Conservation (phyloP, 2,888 invertebrate species). For the Bombylius discolor region DNA sequence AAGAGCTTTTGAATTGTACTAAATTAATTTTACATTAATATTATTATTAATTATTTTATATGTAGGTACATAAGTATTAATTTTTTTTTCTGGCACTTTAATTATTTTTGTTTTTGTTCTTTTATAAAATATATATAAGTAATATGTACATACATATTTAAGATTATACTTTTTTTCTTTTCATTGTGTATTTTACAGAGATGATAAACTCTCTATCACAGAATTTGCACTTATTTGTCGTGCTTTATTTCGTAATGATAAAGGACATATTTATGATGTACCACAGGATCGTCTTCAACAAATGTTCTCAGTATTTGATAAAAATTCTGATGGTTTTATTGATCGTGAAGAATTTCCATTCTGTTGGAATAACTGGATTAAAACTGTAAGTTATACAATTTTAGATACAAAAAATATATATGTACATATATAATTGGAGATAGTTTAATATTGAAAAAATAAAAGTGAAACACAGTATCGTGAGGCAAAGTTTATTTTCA, state of each 20-base stretch:
- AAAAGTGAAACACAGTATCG: background rate
- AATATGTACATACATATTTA: background rate
- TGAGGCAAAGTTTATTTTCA: too few relatives aligned
- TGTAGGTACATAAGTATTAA: background rate
- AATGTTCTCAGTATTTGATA: conserved; percentile 71
- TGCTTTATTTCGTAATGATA: conserved; percentile 74
- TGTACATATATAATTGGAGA: background rate
- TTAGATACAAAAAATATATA: background rate
- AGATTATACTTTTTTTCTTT: background rate
- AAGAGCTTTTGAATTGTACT: too few relatives aligned
- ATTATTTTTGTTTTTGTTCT: background rate
- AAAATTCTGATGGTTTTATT: conserved; percentile 59
- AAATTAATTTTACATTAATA: too few relatives aligned
- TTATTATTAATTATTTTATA: too few relatives aligned
- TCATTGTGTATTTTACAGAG: conserved; percentile 39
- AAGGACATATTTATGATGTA: conserved; percentile 68
- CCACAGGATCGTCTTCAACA: conserved; percentile 56
- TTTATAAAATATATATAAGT: too few relatives aligned
- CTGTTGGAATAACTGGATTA: conserved; percentile 87
- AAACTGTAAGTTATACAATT: conserved; percentile 49
- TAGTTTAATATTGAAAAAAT: background rate
- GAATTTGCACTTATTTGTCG: conserved; percentile 75
- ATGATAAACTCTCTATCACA: conserved; percentile 59
- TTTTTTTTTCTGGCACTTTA: too few relatives aligned
- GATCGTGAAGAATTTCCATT: conserved; percentile 72